A percentile compares a stretch with the other conserved stretches of the same genome.
These are phyloP conservation scores for Squalus acanthias DNA, from an alignment of 2,797 vertebrate genomes.

Conservation along the genomic window DNA sequence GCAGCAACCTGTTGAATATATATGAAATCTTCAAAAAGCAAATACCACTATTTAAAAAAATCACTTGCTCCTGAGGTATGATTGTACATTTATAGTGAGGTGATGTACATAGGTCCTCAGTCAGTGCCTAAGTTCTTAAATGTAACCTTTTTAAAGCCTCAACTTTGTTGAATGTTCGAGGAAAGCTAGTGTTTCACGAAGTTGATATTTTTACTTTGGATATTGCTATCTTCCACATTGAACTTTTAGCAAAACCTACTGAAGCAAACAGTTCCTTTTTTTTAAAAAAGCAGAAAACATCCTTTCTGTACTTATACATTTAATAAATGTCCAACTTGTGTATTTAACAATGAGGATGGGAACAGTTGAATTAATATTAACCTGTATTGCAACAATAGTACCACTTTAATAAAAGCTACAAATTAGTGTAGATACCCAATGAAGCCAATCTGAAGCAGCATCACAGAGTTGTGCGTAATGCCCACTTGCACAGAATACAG, in stretches of 20 bases:
- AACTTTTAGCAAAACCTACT: too few relatives aligned
- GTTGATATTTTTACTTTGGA: neutral
- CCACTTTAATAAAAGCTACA: neutral
- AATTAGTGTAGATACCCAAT: neutral
- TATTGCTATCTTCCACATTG: neutral
- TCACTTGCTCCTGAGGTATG: neutral
- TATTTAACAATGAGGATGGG: neutral
- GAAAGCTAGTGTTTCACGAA: neutral
- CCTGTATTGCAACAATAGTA: neutral
- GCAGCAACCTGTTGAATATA: neutral
- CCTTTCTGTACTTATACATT: neutral
- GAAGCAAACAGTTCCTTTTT: too few relatives aligned
- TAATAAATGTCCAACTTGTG: neutral
- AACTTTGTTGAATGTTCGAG: too few relatives aligned
- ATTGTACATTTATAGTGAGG: too few relatives aligned
- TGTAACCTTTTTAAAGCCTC: neutral
- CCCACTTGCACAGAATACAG: neutral
- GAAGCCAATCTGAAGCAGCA: too few relatives aligned
- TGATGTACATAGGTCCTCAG: neutral
- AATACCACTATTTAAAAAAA: neutral
- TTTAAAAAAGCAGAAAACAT: too few relatives aligned
- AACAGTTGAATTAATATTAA: neutral
- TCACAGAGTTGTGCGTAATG: neutral
- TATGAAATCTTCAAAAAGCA: neutral
- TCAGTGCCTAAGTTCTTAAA: neutral